Base-by-base conservation (phyloP, 2,113 vertebrate species). In the Benitochromis conjunctus region DNA sequence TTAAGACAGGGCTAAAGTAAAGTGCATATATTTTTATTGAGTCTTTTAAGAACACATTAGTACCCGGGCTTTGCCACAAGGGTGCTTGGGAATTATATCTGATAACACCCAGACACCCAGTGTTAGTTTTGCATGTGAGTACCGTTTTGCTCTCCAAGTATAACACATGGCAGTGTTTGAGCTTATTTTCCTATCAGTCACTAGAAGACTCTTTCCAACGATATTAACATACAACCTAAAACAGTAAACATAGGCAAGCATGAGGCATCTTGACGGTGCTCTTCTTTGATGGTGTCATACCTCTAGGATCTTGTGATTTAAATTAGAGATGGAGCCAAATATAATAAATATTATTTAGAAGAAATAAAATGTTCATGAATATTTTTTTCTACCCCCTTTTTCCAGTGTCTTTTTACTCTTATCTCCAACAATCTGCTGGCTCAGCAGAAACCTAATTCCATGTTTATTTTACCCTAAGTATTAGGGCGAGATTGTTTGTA, bases 401-500 rank as follows among this genome's bases (percentile, higher is more conserved):
- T 64, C 62, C 10, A 24, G 41, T 7, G 7, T 51, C 21, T 34
- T 84, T 36, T 80, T 41, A 14, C 9, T 82, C 78, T 88, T 86
- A 88, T 85, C 84, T 80, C 56, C 54, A 69, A 79, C 9, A 77
- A 85, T 86, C 80, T 85, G 62, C 57, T 81, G 89, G 80, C 88
- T 89, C 54, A 21, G 80, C 19, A 53, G 81, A 80, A 89, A 90
- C 69, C 53, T 0, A 77, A 86, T 90, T 90, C 88, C 82, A 29
- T 5, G 53, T 91, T 91, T 81, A 80, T 85, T 84, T 89, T 82
- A 78, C 21, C 58, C 36, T 11, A 55, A 90, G 79, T 58, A 80
- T 83, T 87, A 81, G 56, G 41, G 58, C 69, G 81, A 79, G 79
- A 83, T 89, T 91, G 92, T 90, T 91, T 90, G 90, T 91, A 79